Evolutionary conservation across 2,888 invertebrate species (phyloP).

Genomic region (Euproctis similis): DNA sequence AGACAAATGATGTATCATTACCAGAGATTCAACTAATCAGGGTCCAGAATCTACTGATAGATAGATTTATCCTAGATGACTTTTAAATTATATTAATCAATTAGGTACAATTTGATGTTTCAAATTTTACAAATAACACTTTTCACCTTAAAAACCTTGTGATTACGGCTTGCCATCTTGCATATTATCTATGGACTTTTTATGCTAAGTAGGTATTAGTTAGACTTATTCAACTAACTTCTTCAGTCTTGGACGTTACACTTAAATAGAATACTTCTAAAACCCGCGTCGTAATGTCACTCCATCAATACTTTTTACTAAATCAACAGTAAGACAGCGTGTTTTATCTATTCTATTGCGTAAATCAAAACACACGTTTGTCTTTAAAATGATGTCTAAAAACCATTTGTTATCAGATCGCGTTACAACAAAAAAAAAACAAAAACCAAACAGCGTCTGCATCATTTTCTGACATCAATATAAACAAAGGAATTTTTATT

Average conservation of each 20-base stretch:
- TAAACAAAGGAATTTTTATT: slow-evolving; percentile 10
- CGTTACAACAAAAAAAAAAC: no score
- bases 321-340: slow-evolving; percentile 34
- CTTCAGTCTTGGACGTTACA: slow-evolving; percentile 76
- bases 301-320: slow-evolving; percentile 36
- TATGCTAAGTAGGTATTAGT: slow-evolving; percentile 71
- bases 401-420: no score
- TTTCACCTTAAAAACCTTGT: slow-evolving; percentile 27
- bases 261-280: slow-evolving; percentile 72
- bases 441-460: slow-evolving; percentile 5
- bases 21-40: no score
- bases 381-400: slow-evolving; percentile 7
- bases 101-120: no score
- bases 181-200: slow-evolving; percentile 69
- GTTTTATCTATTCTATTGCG: slow-evolving; percentile 28
- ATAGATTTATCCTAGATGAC: no score
- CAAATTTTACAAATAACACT: slow-evolving; percentile 24
- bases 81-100: no score
- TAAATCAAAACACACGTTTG: slow-evolving; percentile 31
- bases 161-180: slow-evolving; percentile 38
- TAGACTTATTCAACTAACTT: slow-evolving; percentile 71
- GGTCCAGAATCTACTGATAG: no score
- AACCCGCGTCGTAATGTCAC: slow-evolving; percentile 67
- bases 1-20: no score
- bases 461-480: slow-evolving; percentile 5